Percentiles rank a stretch among this genome's conserved stretches.
phyloP scores from a whole-genome alignment of 2,888 invertebrate genomes.

The Cylindroiulus punctatus region DNA sequence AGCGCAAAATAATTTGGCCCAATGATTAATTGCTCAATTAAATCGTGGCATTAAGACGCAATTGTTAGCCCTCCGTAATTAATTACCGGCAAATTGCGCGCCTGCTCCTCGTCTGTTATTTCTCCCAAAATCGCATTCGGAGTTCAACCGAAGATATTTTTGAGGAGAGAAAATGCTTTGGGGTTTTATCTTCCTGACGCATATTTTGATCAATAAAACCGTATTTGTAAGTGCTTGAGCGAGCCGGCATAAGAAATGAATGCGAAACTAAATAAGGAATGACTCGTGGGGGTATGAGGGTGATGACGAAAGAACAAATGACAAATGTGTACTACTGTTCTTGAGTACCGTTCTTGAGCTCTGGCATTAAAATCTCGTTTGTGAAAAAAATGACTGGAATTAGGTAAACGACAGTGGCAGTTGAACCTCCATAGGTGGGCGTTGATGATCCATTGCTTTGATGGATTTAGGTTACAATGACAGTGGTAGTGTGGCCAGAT shows the following conservation, averaged over 20 bases:
- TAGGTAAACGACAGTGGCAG: background rate
- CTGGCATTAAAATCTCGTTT: constrained; percentile 6
- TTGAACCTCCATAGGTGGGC: background rate
- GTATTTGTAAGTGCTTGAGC: background rate
- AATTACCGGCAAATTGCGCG: constrained; percentile 41
- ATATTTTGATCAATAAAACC: constrained; percentile 45
- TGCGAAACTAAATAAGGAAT: background rate
- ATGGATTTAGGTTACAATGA: background rate
- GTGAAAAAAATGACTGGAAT: background rate
- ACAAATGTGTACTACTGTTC: background rate
- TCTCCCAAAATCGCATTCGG: background rate
- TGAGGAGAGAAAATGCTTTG: background rate
- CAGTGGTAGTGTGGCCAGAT: background rate
- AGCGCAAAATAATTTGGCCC: background rate
- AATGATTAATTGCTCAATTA: constrained; percentile 43
- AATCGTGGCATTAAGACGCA: constrained; percentile 30
- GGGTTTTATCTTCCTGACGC: background rate
- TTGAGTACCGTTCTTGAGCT: background rate
- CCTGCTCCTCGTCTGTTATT: background rate
- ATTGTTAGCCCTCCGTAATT: constrained; percentile 30
- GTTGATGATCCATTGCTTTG: background rate
- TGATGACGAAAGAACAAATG: background rate
- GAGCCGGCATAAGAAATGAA: background rate
- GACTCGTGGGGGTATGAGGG: background rate
- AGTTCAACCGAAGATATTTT: background rate